Conservation (phyloP, 64 coral and sea anemone species). For the Astreopora myriophthalma region DNA sequence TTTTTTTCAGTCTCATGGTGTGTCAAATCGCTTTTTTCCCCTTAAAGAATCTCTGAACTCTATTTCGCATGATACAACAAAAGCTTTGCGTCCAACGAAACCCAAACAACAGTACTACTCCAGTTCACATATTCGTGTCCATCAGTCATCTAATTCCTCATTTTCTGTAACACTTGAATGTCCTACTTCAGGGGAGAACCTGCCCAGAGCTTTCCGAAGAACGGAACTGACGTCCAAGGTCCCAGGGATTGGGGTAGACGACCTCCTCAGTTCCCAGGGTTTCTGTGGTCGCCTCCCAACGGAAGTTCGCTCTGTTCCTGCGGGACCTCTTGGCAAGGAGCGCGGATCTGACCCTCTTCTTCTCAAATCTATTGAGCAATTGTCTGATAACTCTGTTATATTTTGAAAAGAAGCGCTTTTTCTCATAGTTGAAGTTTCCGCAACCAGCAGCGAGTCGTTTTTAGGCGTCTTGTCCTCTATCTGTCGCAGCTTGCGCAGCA, state of each 20-base stretch:
- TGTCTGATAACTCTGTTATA: neutral
- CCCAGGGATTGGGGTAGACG: conserved; percentile 21
- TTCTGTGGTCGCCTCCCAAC: conserved; percentile 7
- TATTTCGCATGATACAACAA: neutral
- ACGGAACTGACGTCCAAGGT: conserved; percentile 6
- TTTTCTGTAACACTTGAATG: conserved; percentile 16
- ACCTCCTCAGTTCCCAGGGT: conserved; percentile 24
- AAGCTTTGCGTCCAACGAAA: neutral
- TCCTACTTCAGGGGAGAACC: conserved; percentile 17
- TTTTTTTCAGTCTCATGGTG: too few relatives aligned
- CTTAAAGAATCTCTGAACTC: too few relatives aligned
- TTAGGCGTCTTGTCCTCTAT: neutral
- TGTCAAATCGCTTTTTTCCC: too few relatives aligned
- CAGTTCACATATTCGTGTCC: neutral
- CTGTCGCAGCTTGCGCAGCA: conserved; percentile 10
- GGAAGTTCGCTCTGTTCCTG: neutral
- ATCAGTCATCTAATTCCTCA: conserved; percentile 25
- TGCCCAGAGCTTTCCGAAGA: conserved; percentile 8
- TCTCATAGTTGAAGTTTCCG: conserved; percentile 3
- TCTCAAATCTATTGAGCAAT: conserved; percentile 5
- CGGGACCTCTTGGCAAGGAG: neutral
- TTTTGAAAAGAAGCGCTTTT: conserved; percentile 37
- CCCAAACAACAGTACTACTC: neutral
- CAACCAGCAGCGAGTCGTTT: neutral
- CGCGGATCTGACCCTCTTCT: conserved; percentile 24